These are phyloP conservation scores for Glaucidium brasilianum DNA, from an alignment of 2,113 vertebrate species.

Conservation along the genomic window DNA sequence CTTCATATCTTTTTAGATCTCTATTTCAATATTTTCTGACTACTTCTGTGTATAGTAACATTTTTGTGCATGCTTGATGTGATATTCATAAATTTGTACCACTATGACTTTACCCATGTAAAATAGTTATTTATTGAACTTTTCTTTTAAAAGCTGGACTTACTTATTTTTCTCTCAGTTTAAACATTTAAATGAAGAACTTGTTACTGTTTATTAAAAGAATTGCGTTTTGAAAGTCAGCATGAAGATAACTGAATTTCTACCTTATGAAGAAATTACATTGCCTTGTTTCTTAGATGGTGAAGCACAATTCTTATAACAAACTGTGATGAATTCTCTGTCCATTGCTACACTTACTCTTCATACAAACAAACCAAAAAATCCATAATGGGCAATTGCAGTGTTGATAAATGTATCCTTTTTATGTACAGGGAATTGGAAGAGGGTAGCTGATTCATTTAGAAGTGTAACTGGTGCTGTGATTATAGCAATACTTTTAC, in stretches of 20 bases:
- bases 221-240: conserved; percentile 68
- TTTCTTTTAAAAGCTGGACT: conserved; percentile 75
- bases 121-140: conserved; percentile 86
- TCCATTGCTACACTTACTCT: conserved; percentile 49
- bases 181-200: conserved; percentile 72
- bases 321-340: conserved; percentile 80
- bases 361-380: conserved; percentile 77
- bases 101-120: conserved; percentile 88
- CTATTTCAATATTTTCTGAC: conserved; percentile 83
- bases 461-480: conserved; percentile 79
- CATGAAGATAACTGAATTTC: conserved; percentile 32
- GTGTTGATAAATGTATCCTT: conserved; percentile 63
- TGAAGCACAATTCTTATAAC: conserved; percentile 81
- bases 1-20: conserved; percentile 79
- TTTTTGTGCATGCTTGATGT: conserved; percentile 88
- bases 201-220: conserved; percentile 82
- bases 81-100: conserved; percentile 84
- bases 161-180: conserved; percentile 64
- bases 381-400: conserved; percentile 66
- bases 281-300: conserved; percentile 56
- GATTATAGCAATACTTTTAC: conserved; percentile 79
- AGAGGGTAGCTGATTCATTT: conserved; percentile 65
- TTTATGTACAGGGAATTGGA: conserved; percentile 65
- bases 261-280: conserved; percentile 38
- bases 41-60: conserved; percentile 81